phyloP scores from a whole-genome alignment of 37 sponge, comb jelly and placozoan species.

The Crambe crambe region DNA sequence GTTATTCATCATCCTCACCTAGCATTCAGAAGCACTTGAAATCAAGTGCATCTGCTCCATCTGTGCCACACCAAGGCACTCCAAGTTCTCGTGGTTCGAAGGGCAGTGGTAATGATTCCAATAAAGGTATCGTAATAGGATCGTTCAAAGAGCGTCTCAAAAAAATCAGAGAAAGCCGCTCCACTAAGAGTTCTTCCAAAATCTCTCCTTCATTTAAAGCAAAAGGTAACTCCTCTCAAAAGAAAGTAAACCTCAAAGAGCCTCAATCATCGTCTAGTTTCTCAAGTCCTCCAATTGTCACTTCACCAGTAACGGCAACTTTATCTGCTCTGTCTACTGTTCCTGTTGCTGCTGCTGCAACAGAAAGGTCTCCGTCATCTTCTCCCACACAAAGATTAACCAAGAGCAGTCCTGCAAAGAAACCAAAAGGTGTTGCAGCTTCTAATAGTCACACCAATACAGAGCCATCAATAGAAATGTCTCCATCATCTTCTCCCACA shows the following conservation, averaged over 20 bases:
- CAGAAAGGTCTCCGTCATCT: not conserved
- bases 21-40: not conserved
- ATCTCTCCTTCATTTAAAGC: not conserved
- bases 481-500: not conserved
- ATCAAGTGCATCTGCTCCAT: not conserved
- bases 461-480: not conserved
- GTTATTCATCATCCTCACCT: not conserved
- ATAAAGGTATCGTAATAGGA: conserved; percentile 19
- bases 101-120: not conserved
- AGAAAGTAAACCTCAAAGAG: not conserved
- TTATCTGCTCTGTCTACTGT: too few species aligned
- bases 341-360: too few species aligned
- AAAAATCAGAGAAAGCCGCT: conserved; percentile 37
- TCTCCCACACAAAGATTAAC: not conserved
- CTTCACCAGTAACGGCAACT: too few species aligned
- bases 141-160: conserved; percentile 45
- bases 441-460: not conserved
- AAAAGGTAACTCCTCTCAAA: not conserved
- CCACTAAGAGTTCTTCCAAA: not conserved
- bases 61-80: not conserved
- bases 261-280: not conserved
- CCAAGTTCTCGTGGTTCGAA: not conserved
- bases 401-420: not conserved
- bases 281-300: too few species aligned
- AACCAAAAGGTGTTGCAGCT: not conserved